Percentiles rank a stretch among this genome's conserved stretches.
These are phyloP conservation scores for Hedya salicella DNA, from an alignment of 2,888 invertebrate genomes.

Conservation along the genomic window DNA sequence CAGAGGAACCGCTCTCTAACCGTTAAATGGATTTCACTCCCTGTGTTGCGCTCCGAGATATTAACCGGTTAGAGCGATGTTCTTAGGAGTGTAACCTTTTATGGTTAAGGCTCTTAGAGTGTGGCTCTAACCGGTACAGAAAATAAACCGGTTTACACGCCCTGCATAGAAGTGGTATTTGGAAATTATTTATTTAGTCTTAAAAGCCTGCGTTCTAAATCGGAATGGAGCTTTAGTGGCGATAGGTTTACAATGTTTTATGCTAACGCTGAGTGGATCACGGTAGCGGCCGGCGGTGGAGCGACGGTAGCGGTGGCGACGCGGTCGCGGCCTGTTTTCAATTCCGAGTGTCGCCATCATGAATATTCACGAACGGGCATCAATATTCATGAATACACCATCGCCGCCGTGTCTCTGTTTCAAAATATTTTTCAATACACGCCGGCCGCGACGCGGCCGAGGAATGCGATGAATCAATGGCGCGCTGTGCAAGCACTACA, in stretches of 20 bases:
- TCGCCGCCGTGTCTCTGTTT: constrained; percentile 44
- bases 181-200: constrained; percentile 1
- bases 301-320: constrained; percentile 25
- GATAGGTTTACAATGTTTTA: constrained; percentile 31
- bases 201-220: not conserved
- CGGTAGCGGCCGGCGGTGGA: constrained; percentile 18
- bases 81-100: too few species aligned
- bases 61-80: too few species aligned
- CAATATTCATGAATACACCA: constrained; percentile 72
- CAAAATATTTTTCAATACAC: constrained; percentile 44
- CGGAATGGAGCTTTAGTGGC: constrained; percentile 17
- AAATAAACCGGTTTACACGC: too few species aligned
- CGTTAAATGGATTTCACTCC: too few species aligned
- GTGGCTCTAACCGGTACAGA: too few species aligned
- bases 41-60: too few species aligned
- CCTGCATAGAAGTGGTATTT: not conserved
- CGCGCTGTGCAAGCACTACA: constrained; percentile 22
- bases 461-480: constrained; percentile 19
- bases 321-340: constrained; percentile 69
- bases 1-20: too few species aligned
- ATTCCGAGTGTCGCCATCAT: constrained; percentile 66
- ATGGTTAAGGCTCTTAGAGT: too few species aligned
- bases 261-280: constrained; percentile 30
- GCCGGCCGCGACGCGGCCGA: constrained; percentile 7
- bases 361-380: constrained; percentile 73